These are phyloP conservation scores for Metellina segmentata DNA, from an alignment of 2,888 invertebrate genomes.

Conservation along the genomic window DNA sequence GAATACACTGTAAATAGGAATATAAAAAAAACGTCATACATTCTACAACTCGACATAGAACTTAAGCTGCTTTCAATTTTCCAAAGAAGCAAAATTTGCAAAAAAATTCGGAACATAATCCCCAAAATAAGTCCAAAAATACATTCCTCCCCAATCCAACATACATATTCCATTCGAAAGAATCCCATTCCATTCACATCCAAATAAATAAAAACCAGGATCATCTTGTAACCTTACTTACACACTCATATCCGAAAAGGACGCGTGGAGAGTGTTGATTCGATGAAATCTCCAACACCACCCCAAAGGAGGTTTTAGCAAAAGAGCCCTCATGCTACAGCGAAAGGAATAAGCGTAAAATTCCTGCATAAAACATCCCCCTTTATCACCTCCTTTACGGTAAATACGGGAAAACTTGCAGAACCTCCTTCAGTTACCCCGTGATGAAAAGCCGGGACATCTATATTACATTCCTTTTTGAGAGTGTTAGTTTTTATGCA, in stretches of 20 bases:
- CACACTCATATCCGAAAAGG: too few species aligned
- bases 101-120: not conserved
- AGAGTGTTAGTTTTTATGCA: too few species aligned
- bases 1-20: too few species aligned
- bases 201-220: not conserved
- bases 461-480: not conserved
- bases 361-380: not conserved
- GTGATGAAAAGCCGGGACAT: not conserved
- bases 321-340: not conserved
- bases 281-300: not conserved
- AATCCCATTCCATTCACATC: not conserved
- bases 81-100: too few species aligned
- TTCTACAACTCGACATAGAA: too few species aligned
- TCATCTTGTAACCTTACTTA: not conserved
- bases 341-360: not conserved
- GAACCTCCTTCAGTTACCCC: not conserved
- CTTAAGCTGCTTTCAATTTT: too few species aligned
- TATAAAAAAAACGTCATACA: too few species aligned
- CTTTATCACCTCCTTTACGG: not conserved
- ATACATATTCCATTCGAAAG: not conserved
- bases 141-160: not conserved
- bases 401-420: not conserved
- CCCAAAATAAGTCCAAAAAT: not conserved
- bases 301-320: not conserved
- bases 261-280: too few species aligned